These are phyloP conservation scores for Dufourea novaeangliae DNA, from an alignment of 1,140 invertebrate species.

Conservation along the genomic window DNA sequence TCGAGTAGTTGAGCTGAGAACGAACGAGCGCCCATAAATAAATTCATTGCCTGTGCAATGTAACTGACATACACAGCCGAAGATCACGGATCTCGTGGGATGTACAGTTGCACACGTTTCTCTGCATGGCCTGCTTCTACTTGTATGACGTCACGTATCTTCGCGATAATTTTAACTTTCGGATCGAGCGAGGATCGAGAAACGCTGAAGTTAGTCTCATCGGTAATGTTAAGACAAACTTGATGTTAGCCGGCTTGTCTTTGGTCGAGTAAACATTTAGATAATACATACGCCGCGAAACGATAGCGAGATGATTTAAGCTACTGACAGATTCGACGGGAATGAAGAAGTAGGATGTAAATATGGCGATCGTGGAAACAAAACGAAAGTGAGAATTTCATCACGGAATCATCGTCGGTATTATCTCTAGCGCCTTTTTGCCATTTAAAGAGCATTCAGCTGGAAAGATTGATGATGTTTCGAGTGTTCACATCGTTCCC, in stretches of 20 bases:
- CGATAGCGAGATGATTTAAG: constrained; percentile 64
- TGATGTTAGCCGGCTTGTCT: constrained; percentile 59
- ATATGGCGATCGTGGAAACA: constrained; percentile 26
- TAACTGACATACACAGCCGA: not conserved
- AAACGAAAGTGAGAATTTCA: constrained; percentile 37
- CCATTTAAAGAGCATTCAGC: constrained; percentile 65
- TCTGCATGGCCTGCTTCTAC: constrained; percentile 3
- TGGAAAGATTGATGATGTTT: constrained; percentile 70
- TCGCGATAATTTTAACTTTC: constrained; percentile 57
- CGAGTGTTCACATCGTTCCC: constrained; percentile 64
- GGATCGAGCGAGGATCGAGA: constrained; percentile 41
- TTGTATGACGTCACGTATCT: constrained; percentile 21
- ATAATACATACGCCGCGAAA: constrained; percentile 50
- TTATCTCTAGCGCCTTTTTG: constrained; percentile 48
- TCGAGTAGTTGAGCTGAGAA: not conserved
- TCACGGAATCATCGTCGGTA: constrained; percentile 52
- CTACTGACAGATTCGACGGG: constrained; percentile 50
- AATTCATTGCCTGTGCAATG: not conserved
- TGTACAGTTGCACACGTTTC: constrained; percentile 1
- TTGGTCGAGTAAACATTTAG: constrained; percentile 66
- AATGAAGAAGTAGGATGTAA: constrained; percentile 33
- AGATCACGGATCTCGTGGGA: not conserved
- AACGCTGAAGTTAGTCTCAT: constrained; percentile 30
- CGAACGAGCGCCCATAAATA: not conserved
- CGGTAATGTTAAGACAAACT: constrained; percentile 53